Evolutionary conservation across 2,113 vertebrate genomes (phyloP).

Genomic region (Bungarus multicinctus): DNA sequence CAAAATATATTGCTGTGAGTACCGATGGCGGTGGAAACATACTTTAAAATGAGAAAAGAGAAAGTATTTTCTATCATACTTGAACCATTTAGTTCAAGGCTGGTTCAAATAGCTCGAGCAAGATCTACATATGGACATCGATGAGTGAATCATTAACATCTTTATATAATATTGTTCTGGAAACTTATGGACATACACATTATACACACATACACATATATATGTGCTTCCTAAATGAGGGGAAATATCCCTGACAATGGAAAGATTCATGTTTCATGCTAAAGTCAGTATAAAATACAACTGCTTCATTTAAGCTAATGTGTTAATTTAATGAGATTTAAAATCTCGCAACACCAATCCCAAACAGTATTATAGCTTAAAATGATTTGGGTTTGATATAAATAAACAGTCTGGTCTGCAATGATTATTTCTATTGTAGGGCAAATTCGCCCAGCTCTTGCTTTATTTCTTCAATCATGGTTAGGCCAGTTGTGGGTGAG

Average conservation of each 20-base stretch:
- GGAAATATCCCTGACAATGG: background rate
- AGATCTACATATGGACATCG: background rate
- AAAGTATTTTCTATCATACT: background rate
- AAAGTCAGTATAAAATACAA: background rate
- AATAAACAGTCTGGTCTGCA: background rate
- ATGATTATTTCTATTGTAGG: background rate
- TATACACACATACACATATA: background rate
- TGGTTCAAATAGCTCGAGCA: background rate
- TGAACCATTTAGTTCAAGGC: background rate
- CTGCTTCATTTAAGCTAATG: background rate
- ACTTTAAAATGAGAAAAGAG: background rate
- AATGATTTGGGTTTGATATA: background rate
- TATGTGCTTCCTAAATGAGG: background rate
- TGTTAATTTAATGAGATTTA: background rate
- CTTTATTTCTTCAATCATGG: background rate
- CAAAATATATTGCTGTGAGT: background rate
- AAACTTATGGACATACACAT: background rate
- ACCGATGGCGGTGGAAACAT: background rate
- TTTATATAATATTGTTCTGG: background rate
- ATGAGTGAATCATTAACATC: background rate
- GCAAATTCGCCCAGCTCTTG: background rate
- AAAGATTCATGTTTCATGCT: background rate
- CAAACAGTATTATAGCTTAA: background rate
- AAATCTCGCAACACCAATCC: background rate
- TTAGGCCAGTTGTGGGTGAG: background rate